phyloP scores from a whole-genome alignment of 2,888 invertebrate species.

The Margaritifera margaritifera region DNA sequence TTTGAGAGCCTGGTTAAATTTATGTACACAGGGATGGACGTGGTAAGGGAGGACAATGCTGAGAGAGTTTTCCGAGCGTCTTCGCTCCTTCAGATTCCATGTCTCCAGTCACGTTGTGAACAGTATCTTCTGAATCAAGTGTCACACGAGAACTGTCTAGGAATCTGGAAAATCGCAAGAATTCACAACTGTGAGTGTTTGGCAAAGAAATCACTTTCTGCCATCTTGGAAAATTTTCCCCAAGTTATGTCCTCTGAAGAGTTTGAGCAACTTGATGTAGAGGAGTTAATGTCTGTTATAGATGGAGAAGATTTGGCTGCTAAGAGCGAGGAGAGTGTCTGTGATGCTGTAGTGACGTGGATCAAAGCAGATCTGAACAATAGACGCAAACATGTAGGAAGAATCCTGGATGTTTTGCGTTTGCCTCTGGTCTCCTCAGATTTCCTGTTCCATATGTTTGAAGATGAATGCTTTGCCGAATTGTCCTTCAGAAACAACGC shows the following conservation, averaged over 20 bases:
- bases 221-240: constrained; percentile 76
- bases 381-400: constrained; percentile 74
- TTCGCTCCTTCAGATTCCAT: constrained; percentile 88
- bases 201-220: constrained; percentile 80
- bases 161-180: constrained; percentile 87
- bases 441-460: constrained; percentile 50
- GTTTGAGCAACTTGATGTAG: constrained; percentile 77
- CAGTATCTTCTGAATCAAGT: constrained; percentile 82
- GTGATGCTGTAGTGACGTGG: constrained; percentile 84
- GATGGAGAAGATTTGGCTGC: constrained; percentile 88
- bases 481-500: constrained; percentile 26
- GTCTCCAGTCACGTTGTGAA: constrained; percentile 86
- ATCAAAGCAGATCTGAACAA: constrained; percentile 77
- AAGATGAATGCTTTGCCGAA: constrained; percentile 36
- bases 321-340: constrained; percentile 87
- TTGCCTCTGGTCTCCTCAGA: constrained; percentile 57
- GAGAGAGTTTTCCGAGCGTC: constrained; percentile 82
- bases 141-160: constrained; percentile 85
- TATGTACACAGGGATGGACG: constrained; percentile 84
- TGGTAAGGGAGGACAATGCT: constrained; percentile 85
- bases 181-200: constrained; percentile 83
- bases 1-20: constrained; percentile 86
- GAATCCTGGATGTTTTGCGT: constrained; percentile 54
- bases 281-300: constrained; percentile 84
- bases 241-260: constrained; percentile 49